These are phyloP conservation scores for Chloebia gouldiae DNA, from an alignment of 2,113 vertebrate genomes.

Conservation along the genomic window DNA sequence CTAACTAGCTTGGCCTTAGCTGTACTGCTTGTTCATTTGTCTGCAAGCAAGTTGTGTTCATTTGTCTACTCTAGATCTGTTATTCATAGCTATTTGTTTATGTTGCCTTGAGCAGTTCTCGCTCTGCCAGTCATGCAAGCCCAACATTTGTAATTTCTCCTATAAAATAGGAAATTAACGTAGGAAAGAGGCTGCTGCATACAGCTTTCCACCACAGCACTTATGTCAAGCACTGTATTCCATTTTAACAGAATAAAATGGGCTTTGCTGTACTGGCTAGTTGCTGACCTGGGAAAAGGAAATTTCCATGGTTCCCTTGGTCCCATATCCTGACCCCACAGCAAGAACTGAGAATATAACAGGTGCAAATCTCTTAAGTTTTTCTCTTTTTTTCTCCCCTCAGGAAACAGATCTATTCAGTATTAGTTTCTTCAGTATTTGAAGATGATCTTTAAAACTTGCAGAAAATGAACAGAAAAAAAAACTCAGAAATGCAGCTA, in stretches of 20 bases:
- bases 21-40: not conserved
- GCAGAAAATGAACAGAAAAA: not conserved
- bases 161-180: not conserved
- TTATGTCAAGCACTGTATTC: not conserved
- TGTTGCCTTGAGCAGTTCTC: slow-evolving; percentile 9
- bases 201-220: not conserved
- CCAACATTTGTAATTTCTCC: slow-evolving; percentile 31
- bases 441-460: not conserved
- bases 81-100: slow-evolving; percentile 41
- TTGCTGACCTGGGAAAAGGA: not conserved
- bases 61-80: not conserved
- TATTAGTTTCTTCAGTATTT: not conserved
- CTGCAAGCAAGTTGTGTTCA: slow-evolving; percentile 5
- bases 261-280: not conserved
- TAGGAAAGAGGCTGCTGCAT: not conserved
- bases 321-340: not conserved
- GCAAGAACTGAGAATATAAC: not conserved
- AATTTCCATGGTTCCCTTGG: slow-evolving; percentile 3
- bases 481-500: not conserved
- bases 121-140: slow-evolving; percentile 43
- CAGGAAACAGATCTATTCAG: not conserved
- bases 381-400: accelerated
- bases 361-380: not conserved
- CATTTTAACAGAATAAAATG: not conserved
- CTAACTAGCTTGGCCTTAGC: slow-evolving; percentile 17